Base-by-base conservation (phyloP, 2,888 invertebrate species). In the Cybosia mesomella region DNA sequence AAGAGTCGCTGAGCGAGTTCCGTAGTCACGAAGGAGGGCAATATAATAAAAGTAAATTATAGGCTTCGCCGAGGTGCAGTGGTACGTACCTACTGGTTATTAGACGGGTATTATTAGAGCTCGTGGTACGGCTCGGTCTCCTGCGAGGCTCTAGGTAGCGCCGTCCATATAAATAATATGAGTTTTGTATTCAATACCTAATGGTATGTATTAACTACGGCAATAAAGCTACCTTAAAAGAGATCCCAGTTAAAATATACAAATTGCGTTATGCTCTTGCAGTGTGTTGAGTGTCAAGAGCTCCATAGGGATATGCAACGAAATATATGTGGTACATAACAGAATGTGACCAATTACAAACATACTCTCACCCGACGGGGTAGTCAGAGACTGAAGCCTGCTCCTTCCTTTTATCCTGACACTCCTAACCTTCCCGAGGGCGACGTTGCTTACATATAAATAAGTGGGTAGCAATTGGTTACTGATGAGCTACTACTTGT, bases 31-130 rank as follows among this genome's bases (percentile, higher is more conserved):
- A 67, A 57, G 21, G 67, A 62, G 57, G 34, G 57, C 57, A 67
- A 62, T 67, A 57, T 43, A 66, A 61, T 66, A 66, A 61, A 61
- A 61, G 28, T 32, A 67, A 67, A 67, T 67, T 62, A 67, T 58
- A 67, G 62, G 61, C 22, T 62, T 21, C 34, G 55, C 57, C 39
- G 13, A 53, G 49, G 61, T 54, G 66, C 59, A 60, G 18, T 22
- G 21, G 22, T 59, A 39, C 62, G 34, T 54, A 62, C 62, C 62
- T 61, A 49, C 61, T 49, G 43, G 9, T 9, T 49, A 24, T 15
- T 28, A 55, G 55, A 61, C 49, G n/a, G n/a, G 7, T 22, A 15
- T 22, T 49, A 49, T 49, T 61, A 39, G 28, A 39, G 24, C 15
- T 5, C 28, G 7, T 11, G 60, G 39, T 18, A 8, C 22, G 15